Base-by-base conservation (phyloP, 2,797 vertebrate species). In the Pseudotriccus pelzelni region DNA sequence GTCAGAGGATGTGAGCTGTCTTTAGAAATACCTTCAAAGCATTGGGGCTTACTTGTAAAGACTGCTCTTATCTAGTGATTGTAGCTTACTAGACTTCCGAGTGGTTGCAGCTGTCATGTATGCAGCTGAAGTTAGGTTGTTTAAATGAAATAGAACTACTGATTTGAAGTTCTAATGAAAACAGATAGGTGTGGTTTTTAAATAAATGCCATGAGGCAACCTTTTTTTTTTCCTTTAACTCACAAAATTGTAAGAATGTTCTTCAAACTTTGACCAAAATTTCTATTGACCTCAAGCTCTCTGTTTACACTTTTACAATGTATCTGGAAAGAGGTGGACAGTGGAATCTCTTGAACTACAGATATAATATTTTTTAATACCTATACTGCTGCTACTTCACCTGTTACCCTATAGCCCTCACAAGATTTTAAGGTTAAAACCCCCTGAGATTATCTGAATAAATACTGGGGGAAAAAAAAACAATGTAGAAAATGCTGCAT, bases 241-340 rank as follows among this genome's bases (percentile, higher is more conserved):
- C 12, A 59, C 14, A 55, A 69, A 41, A 59, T 47, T 56, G 24
- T 87, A 86, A 62, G 0, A 0, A 0, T 36, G 8, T 53, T 14
- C 37, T 80, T 80, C 47, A 88, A 77, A 74, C 2, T 55, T 50
- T 30, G 20, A 53, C 10, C 6, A 82, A 32, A 76, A 62, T 53
- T 79, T n/a, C 12, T 52, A 8, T 19, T 11, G 36, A 43, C 1
- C 8, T 70, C 43, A 47, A 50, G 7, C 3, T 76, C 16, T 56
- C 49, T 22, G 4, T 62, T 92, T 46, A 43, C 14, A 25, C 6
- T 72, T 68, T 17, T 25, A 47, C 3, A 28, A 34, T 67, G 15
- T 55, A 30, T 32, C 32, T 63, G 28, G 17, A 69, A 91, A 62
- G 22, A 84, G 0, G 6, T 25, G 13, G 30, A 41, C 6, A 22